Percentiles rank a stretch among this genome's conserved stretches.
phyloP scores from a whole-genome alignment of 2,797 vertebrate genomes.

The Enteromius mattozi region DNA sequence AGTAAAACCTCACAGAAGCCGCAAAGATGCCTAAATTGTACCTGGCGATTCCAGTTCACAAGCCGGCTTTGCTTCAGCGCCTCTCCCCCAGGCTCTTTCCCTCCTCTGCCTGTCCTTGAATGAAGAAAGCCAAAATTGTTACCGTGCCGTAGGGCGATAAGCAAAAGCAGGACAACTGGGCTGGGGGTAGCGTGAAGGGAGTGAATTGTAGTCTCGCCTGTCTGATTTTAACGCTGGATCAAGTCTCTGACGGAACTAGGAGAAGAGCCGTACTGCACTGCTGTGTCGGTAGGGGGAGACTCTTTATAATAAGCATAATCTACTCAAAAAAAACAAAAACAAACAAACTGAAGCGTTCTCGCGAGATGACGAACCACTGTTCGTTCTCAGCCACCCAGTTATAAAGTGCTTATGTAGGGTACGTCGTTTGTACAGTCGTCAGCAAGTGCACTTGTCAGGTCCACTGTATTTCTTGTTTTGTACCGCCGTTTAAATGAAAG shows the following conservation, averaged over 20 bases:
- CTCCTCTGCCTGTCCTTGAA: constrained; percentile 61
- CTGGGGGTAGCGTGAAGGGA: constrained; percentile 10
- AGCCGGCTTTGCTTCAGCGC: constrained; percentile 49
- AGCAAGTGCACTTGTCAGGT: not conserved
- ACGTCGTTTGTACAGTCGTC: not conserved
- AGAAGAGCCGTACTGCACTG: constrained; percentile 41
- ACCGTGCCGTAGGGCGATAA: constrained; percentile 28
- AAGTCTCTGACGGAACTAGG: constrained; percentile 30
- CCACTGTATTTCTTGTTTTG: not conserved
- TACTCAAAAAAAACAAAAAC: constrained; percentile 34
- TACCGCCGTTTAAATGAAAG: not conserved
- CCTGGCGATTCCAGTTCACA: constrained; percentile 57
- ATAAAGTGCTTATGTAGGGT: not conserved
- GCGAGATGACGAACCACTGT: constrained; percentile 58
- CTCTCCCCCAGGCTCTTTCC: constrained; percentile 42
- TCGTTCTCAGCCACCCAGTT: not conserved
- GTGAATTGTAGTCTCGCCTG: constrained; percentile 46
- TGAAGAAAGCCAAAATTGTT: constrained; percentile 49
- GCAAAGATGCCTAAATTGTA: constrained; percentile 52
- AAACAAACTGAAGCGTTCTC: constrained; percentile 53
- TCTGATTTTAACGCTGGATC: constrained; percentile 50
- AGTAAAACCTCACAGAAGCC: constrained; percentile 3
- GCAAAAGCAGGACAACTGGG: constrained; percentile 15
- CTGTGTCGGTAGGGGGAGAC: constrained; percentile 61
- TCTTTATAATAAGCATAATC: constrained; percentile 58